Percentiles rank a stretch among this genome's conserved stretches.
Conservation (phyloP, 2,797 vertebrate genomes). For the Phalanger gymnotis region DNA sequence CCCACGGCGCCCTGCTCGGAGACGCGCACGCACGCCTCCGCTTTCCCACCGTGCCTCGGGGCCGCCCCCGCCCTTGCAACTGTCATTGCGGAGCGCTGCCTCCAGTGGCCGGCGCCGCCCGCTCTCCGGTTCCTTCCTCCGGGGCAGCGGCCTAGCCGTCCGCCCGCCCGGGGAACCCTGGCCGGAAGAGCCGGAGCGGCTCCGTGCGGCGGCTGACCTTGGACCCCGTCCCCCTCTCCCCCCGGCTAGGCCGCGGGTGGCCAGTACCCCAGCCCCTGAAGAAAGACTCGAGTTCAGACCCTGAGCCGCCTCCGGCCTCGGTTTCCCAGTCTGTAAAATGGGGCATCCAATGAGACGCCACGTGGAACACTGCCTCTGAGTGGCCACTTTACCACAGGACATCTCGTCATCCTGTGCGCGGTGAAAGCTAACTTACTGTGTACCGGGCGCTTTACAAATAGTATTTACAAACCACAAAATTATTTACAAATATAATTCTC, state of each 20-base stretch:
- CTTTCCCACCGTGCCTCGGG: neutral
- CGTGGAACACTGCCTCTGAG: no score
- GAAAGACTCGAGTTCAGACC: no score
- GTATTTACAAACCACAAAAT: no score
- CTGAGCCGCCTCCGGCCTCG: neutral
- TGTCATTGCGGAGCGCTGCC: neutral
- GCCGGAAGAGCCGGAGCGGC: neutral
- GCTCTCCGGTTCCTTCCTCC: neutral
- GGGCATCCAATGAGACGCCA: no score
- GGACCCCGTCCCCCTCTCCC: neutral
- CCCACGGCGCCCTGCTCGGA: neutral
- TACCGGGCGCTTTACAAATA: no score
- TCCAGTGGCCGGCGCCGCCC: fast-evolving
- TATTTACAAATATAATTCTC: no score
- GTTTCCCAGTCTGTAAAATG: neutral
- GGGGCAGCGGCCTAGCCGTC: neutral
- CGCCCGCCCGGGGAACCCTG: constrained; percentile 1
- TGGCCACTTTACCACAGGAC: neutral
- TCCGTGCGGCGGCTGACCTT: neutral
- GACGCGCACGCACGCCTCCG: neutral
- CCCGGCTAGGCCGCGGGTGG: neutral
- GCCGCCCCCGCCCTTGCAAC: fast-evolving
- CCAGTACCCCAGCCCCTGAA: no score
- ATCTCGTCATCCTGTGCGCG: neutral
- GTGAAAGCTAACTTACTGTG: neutral